These are phyloP conservation scores for Lampris megalopsis DNA, from an alignment of 2,113 vertebrate species.

Conservation along the genomic window DNA sequence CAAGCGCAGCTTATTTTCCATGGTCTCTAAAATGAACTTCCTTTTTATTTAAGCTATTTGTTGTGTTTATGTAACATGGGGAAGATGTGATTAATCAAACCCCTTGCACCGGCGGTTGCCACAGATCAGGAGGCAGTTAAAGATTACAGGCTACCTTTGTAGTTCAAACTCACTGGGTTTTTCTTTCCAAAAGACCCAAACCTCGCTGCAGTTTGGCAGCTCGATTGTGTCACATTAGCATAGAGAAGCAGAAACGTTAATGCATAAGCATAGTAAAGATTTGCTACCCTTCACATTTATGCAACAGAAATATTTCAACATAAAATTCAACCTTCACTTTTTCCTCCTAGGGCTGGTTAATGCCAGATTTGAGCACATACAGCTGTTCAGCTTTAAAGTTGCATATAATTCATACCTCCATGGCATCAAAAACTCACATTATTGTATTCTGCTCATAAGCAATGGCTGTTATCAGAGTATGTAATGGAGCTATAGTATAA, in stretches of 20 bases:
- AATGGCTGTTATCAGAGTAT: conserved; percentile 20
- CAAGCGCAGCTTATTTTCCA: neutral
- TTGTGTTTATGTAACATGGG: conserved; percentile 38
- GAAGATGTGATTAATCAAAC: conserved; percentile 47
- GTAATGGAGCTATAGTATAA: conserved; percentile 38
- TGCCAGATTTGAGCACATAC: neutral
- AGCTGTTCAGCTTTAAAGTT: neutral
- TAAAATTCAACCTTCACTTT: neutral
- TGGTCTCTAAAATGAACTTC: conserved; percentile 12
- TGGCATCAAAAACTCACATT: conserved; percentile 1
- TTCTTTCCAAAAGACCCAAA: neutral
- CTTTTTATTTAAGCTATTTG: conserved; percentile 22
- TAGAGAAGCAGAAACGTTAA: neutral
- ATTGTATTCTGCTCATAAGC: conserved; percentile 8
- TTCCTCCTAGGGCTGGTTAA: neutral
- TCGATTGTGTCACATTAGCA: neutral
- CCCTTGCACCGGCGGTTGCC: conserved; percentile 14
- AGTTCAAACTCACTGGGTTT: neutral
- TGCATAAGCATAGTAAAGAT: neutral
- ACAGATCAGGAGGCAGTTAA: neutral
- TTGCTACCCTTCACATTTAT: neutral
- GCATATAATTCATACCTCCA: neutral
- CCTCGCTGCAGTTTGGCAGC: neutral
- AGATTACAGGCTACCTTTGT: neutral
- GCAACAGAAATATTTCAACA: neutral